Evolutionary conservation across 2,797 vertebrate species (phyloP).

Genomic region (Tolypeutes matacus): DNA sequence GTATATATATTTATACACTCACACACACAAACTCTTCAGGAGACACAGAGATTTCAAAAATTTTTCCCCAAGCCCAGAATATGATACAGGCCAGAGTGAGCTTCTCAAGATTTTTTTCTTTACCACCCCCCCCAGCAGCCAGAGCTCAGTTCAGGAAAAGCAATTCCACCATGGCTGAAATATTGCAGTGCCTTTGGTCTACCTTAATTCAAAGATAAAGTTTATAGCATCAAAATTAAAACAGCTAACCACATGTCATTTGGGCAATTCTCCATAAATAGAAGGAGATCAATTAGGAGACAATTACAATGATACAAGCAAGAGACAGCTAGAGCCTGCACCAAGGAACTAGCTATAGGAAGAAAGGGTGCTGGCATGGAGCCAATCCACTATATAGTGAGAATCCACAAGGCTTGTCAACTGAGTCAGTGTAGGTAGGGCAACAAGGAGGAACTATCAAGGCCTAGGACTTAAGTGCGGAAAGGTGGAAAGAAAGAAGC

Average conservation of each 20-base stretch:
- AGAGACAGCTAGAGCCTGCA: not conserved
- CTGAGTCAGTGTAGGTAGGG: not conserved
- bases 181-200: not conserved
- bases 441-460: not conserved
- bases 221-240: constrained; percentile 15
- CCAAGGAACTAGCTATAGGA: constrained; percentile 18
- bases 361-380: not conserved
- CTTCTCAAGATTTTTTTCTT: constrained; percentile 24
- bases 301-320: not conserved
- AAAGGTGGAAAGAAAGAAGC: not conserved
- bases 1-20: no score
- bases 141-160: constrained; percentile 23
- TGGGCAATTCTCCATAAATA: constrained; percentile 29
- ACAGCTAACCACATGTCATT: not conserved
- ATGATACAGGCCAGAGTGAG: not conserved
- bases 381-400: not conserved
- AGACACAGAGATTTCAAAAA: constrained; percentile 11
- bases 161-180: not conserved
- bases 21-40: not conserved
- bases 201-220: constrained; percentile 9
- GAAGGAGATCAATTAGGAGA: not conserved
- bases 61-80: not conserved
- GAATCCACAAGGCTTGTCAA: not conserved
- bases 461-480: not conserved
- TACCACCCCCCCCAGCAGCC: not conserved